Conservation (phyloP, 2,113 vertebrate species). For the Rhynchomys soricoides region DNA sequence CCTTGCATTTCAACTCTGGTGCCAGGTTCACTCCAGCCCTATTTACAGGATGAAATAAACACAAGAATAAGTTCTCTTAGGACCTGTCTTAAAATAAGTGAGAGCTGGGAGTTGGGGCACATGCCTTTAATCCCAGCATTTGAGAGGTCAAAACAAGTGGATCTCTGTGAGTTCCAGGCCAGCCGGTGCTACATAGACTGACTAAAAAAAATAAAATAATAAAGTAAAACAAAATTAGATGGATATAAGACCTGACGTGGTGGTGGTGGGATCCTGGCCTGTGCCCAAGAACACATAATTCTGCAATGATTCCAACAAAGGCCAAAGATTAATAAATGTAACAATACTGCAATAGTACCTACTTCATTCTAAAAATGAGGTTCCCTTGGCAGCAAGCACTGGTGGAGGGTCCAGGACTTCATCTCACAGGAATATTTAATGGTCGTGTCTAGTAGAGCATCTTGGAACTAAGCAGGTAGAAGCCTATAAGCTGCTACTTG, state of each 20-base stretch:
- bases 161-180: background rate
- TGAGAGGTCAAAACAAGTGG: background rate
- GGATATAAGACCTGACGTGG: background rate
- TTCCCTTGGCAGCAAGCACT: background rate
- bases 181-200: background rate
- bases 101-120: background rate
- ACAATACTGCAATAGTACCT: background rate
- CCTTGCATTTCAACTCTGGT: background rate
- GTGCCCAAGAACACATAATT: background rate
- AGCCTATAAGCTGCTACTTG: constrained; percentile 9
- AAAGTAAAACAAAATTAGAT: background rate
- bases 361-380: background rate
- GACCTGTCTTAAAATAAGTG: background rate
- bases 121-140: background rate
- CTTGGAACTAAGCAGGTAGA: constrained; percentile 34
- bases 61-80: constrained; percentile 3
- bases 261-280: background rate
- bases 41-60: background rate
- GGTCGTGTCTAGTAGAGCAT: background rate
- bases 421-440: background rate
- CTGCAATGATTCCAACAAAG: background rate
- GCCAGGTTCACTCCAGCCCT: constrained; percentile 1
- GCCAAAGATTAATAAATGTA: background rate
- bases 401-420: background rate
- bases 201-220: background rate